Base-by-base conservation (phyloP, 2,888 invertebrate species). In the Capitulum mitella region DNA sequence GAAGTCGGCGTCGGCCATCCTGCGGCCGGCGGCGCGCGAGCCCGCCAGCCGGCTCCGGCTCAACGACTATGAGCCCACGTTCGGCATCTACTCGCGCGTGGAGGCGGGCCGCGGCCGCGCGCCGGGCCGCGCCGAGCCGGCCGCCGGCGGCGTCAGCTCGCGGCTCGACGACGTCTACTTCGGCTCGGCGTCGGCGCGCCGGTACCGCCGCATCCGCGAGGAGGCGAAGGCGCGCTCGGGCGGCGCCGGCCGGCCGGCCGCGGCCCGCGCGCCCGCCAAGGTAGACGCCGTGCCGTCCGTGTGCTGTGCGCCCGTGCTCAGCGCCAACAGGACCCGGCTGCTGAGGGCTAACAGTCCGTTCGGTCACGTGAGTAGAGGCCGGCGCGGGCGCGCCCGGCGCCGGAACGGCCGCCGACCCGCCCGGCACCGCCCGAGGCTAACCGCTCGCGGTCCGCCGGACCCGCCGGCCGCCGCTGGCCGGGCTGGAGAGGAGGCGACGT, bases 201-300 rank as follows among this genome's bases (percentile, higher is more conserved):
- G 76, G 16, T 76, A 76, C 76, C 76, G 76, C 3, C n/a, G 76
- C 19, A 76, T 76, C 32, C 43, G 46, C 2, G 76, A 76, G 46
- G 76, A 76, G 46, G 76, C 76, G 16, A n/a, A 32, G 46, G 26
- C 37, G 26, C 70, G 70, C n/a, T n/a, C n/a, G n/a, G n/a, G n/a
- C n/a, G n/a, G n/a, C n/a, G n/a, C n/a, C 37, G 40, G 29, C 26
- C 70, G 70, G 40, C 6, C 37, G 40, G 70, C 37, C 3, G 70
- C 26, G 26, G 10, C 22, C 6, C n/a, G 22, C 12, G 22, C 37
- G 22, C 2, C 70, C 10, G 34, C 70, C 6, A 40, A 12, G 70
- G 70, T 29, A 37, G 70, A 40, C 19, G 70, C 70, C 22, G 40
- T 40, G 70, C 64, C 64, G 64, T 32, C 64, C 34, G 70, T 70